Percentiles rank a stretch among this genome's conserved stretches.
These are phyloP conservation scores for Mobula birostris DNA, from an alignment of 2,113 vertebrate genomes.

Conservation along the genomic window DNA sequence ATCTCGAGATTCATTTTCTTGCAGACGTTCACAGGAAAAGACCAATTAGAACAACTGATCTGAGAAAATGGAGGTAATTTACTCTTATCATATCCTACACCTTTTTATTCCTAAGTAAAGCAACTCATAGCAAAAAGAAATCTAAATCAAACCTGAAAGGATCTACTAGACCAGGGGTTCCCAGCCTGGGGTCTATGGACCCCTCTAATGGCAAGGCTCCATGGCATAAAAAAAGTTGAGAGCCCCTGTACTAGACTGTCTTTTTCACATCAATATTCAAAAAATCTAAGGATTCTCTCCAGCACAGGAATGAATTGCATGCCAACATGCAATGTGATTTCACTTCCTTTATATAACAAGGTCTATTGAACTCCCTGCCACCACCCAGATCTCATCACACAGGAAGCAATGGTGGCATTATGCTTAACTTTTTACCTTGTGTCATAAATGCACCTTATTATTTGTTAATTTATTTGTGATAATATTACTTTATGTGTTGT, in stretches of 20 bases:
- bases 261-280: not conserved
- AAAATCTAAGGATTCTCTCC: constrained; percentile 1
- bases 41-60: not conserved
- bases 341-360: constrained; percentile 22
- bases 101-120: not conserved
- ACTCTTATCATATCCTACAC: not conserved
- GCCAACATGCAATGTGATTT: not conserved
- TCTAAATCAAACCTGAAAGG: not conserved
- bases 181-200: no score
- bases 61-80: not conserved
- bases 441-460: no score
- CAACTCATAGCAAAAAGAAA: not conserved
- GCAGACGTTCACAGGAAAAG: no score
- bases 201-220: no score
- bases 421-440: no score
- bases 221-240: no score
- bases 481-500: no score
- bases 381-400: no score
- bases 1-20: no score
- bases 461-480: no score
- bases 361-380: not conserved
- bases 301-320: constrained; percentile 21
- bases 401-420: no score
- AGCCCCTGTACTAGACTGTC: no score
- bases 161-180: not conserved